Percentiles rank a stretch among this genome's conserved stretches.
Conservation (phyloP, 2,113 vertebrate genomes). For the Chroicocephalus ridibundus region DNA sequence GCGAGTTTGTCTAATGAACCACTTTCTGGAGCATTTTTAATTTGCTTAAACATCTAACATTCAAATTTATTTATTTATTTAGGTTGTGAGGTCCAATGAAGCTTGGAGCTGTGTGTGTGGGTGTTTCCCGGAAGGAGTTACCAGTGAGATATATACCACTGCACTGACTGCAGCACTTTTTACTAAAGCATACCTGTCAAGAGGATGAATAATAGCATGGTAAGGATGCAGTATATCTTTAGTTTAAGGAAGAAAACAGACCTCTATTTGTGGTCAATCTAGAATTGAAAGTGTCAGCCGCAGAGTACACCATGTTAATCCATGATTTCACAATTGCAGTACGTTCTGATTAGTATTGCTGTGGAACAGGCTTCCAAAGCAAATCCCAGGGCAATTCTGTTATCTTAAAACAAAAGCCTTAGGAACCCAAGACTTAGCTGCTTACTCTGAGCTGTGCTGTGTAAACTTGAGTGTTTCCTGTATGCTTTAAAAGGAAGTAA, state of each 20-base stretch:
- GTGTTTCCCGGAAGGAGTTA: neutral
- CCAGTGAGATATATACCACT: neutral
- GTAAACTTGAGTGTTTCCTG: neutral
- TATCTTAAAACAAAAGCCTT: slow-evolving; percentile 39
- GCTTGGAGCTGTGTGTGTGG: neutral
- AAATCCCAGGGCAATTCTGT: slow-evolving; percentile 18
- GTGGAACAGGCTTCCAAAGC: slow-evolving; percentile 13
- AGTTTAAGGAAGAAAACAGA: neutral
- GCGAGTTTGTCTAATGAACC: neutral
- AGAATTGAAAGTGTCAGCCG: neutral
- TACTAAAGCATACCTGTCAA: neutral
- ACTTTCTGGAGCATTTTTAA: neutral
- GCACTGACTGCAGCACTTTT: slow-evolving; percentile 20
- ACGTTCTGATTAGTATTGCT: neutral
- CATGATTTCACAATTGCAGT: neutral
- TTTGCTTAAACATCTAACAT: neutral
- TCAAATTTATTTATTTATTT: neutral
- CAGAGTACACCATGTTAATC: slow-evolving; percentile 25
- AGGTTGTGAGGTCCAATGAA: neutral
- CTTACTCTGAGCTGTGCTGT: neutral
- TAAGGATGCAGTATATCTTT: neutral
- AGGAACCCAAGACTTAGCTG: neutral
- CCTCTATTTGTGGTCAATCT: neutral
- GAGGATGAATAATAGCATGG: slow-evolving; percentile 1
- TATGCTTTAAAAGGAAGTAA: neutral